Evolutionary conservation across 2,797 vertebrate genomes (phyloP), one percentile per base, ranked within the genome.

Genomic region (Onychomys arenicola): DNA sequence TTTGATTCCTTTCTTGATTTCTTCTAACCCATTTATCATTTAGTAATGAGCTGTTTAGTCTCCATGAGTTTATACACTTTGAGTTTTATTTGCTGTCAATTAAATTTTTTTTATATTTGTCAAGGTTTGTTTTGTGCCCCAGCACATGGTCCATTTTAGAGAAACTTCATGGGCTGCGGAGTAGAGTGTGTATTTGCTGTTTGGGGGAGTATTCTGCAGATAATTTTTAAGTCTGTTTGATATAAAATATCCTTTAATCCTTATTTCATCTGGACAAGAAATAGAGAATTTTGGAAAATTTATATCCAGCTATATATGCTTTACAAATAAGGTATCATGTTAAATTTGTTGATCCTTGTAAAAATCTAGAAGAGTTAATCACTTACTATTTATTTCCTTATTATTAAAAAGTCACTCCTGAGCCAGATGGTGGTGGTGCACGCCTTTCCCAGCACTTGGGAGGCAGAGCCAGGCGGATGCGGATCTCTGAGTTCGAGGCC

Each of bases 331-430:
- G 17, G 17, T 23, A 14, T 84, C 61, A 57, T 34, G 23, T 57
- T 57, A 23, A 81, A 55, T 37, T 90, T 87, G 23, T 71, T 49
- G n/a, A 77, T 92, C 12, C 29, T 87, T 63, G 84, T 91, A 91
- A 85, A 89, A 94, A 61, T 27, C 59, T 76, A 59, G 27, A 67
- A 46, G 14, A n/a, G 23, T 76, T 77, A 57, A 37, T 17, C 57
- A 81, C 67, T 94, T 92, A n/a, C 57, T 27, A 23, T 65, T 82
- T 13, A 52, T 81, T 92, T 46, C 76, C 55, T 94, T 37, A 46
- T 69, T 19, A n/a, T 75, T 21, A 92, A 43, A 4, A 61, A 84
- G 25, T 81, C 49, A 61, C 59, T 71, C 19, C 40, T 59, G 75
- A 75, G 40, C 25, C n/a, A n/a, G n/a, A n/a, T n/a, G n/a, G n/a